Evolutionary conservation across 2,113 vertebrate species (phyloP).

Genomic region (Heterotilapia buettikoferi): DNA sequence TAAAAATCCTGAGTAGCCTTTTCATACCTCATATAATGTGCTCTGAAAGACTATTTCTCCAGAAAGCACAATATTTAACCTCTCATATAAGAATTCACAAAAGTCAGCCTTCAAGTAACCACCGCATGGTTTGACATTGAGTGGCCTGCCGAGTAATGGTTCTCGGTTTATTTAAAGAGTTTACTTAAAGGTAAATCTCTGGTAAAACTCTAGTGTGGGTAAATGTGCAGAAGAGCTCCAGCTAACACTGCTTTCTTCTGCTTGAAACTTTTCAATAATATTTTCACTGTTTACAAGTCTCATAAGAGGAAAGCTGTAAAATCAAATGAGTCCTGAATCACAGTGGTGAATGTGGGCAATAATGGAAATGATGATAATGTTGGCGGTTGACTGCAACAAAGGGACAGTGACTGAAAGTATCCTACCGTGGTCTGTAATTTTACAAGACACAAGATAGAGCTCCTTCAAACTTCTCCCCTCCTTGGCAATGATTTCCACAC

Average conservation of each 20-base stretch:
- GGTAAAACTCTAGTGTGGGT: background rate
- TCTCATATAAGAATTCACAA: background rate
- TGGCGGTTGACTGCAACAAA: constrained; percentile 51
- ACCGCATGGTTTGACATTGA: background rate
- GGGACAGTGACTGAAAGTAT: constrained; percentile 52
- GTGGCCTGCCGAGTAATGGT: background rate
- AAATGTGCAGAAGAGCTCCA: background rate
- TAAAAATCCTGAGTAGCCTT: background rate
- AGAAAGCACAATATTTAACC: background rate
- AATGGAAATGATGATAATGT: constrained; percentile 43
- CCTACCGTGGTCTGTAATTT: constrained; percentile 97
- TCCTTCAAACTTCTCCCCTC: constrained; percentile 94
- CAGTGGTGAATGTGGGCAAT: constrained; percentile 24
- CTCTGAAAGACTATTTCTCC: background rate
- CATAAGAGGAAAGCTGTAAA: constrained; percentile 36
- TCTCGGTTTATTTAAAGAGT: background rate
- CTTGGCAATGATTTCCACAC: constrained; percentile 98
- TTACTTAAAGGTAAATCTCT: background rate
- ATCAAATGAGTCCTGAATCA: constrained; percentile 41
- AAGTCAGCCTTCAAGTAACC: background rate
- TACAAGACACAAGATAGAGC: constrained; percentile 96
- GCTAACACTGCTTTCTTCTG: constrained; percentile 11
- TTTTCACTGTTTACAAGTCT: constrained; percentile 55
- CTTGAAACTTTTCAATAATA: constrained; percentile 60
- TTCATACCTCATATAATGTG: background rate